Percentiles rank a stretch among this genome's conserved stretches.
These are phyloP conservation scores for Heliconius hermathena DNA, from an alignment of 1,140 invertebrate species.

Conservation along the genomic window DNA sequence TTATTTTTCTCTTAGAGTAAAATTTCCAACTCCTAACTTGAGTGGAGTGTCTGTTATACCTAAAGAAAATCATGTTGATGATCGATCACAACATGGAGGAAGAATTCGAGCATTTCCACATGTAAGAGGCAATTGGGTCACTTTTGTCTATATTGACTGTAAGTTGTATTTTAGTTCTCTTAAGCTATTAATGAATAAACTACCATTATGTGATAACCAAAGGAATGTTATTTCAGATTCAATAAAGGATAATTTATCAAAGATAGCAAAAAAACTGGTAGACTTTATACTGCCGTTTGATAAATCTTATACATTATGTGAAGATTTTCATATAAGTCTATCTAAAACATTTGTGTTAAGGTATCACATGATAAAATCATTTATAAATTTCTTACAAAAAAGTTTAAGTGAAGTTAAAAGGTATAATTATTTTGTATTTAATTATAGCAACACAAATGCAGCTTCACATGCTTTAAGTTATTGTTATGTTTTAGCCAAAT, in stretches of 20 bases:
- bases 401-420: constrained; percentile 21
- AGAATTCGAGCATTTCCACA: constrained; percentile 87
- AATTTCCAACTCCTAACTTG: constrained; percentile 61
- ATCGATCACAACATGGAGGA: constrained; percentile 85
- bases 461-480: no score
- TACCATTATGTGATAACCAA: neutral
- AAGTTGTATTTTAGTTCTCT: constrained; percentile 53
- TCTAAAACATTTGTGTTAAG: constrained; percentile 69
- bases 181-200: neutral
- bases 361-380: constrained; percentile 67
- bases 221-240: constrained; percentile 56
- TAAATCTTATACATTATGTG: constrained; percentile 51
- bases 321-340: constrained; percentile 74
- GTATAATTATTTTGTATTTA: neutral
- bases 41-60: constrained; percentile 50
- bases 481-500: no score
- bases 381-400: constrained; percentile 56
- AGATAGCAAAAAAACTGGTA: constrained; percentile 56
- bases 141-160: constrained; percentile 88
- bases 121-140: constrained; percentile 91
- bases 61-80: constrained; percentile 73
- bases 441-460: no score
- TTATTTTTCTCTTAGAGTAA: constrained; percentile 44
- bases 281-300: constrained; percentile 40
- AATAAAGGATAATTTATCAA: constrained; percentile 47